Percentiles rank a stretch among this genome's conserved stretches.
Conservation (phyloP, 2,113 vertebrate species). For the Vombatus ursinus region DNA sequence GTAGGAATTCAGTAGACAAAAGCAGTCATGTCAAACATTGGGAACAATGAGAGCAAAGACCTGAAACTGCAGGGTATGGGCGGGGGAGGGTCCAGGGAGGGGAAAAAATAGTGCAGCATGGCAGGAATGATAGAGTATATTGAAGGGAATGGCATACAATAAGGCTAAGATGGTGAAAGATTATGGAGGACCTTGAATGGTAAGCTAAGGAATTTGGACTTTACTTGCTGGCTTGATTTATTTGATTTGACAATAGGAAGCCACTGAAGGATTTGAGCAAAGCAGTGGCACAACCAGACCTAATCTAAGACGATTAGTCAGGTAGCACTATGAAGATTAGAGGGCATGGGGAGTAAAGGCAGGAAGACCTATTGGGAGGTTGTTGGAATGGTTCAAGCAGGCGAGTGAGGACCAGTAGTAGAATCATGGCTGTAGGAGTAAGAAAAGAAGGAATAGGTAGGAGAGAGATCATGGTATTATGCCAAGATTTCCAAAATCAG, state of each 20-base stretch:
- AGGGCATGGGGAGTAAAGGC: neutral
- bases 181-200: neutral
- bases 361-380: neutral
- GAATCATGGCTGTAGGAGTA: neutral
- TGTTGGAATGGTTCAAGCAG: neutral
- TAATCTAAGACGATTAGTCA: neutral
- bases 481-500: neutral
- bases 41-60: neutral
- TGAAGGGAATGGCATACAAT: neutral
- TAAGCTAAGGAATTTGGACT: neutral
- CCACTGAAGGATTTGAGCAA: neutral
- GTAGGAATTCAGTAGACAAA: neutral
- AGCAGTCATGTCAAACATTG: neutral
- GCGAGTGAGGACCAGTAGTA: neutral
- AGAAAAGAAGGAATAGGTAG: neutral
- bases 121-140: neutral
- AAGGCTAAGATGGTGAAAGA: neutral
- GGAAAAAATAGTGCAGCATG: neutral
- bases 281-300: neutral
- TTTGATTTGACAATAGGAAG: neutral
- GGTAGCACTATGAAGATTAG: neutral
- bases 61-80: neutral
- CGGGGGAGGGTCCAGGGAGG: too few species aligned
- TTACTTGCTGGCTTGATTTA: neutral
- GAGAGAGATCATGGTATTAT: neutral